Evolutionary conservation across 2,113 vertebrate species (phyloP).

Genomic region (Coregonus clupeaformis): DNA sequence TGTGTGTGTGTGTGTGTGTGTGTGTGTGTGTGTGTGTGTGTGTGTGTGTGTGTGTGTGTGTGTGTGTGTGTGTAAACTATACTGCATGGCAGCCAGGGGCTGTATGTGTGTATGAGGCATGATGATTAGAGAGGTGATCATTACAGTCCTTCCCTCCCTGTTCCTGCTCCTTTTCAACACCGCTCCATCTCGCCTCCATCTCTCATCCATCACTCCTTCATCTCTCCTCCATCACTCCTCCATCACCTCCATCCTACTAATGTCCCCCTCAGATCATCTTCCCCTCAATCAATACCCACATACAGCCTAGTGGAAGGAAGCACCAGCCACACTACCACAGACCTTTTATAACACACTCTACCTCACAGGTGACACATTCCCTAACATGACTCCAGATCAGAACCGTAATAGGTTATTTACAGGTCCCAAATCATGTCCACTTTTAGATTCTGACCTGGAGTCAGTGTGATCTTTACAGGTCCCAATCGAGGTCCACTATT

Average conservation of each 20-base stretch:
- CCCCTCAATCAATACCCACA: slow-evolving; percentile 60
- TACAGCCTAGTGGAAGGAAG: no score
- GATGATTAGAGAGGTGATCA: slow-evolving; percentile 58
- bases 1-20: slow-evolving; percentile 5
- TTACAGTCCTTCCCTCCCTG: slow-evolving; percentile 37
- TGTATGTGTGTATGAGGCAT: slow-evolving; percentile 22
- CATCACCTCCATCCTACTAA: slow-evolving; percentile 46
- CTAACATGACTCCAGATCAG: slow-evolving; percentile 43
- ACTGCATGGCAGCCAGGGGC: slow-evolving; percentile 26
- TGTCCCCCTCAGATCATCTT: slow-evolving; percentile 61
- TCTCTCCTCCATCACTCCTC: no score
- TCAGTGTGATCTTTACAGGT: not conserved
- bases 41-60: slow-evolving; percentile 20
- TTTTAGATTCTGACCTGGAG: slow-evolving; percentile 45
- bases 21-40: not conserved
- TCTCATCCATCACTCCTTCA: not conserved
- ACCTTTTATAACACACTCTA: slow-evolving; percentile 44
- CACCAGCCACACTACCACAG: slow-evolving; percentile 41
- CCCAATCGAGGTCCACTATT: slow-evolving; percentile 34
- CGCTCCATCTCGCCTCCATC: not conserved
- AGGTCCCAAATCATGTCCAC: slow-evolving; percentile 11
- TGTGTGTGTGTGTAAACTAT: slow-evolving; percentile 21
- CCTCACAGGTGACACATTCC: slow-evolving; percentile 57
- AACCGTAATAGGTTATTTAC: slow-evolving; percentile 11
- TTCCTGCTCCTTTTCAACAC: slow-evolving; percentile 5